These are phyloP conservation scores for Lobophora halterata DNA, from an alignment of 2,888 invertebrate genomes.

Conservation along the genomic window DNA sequence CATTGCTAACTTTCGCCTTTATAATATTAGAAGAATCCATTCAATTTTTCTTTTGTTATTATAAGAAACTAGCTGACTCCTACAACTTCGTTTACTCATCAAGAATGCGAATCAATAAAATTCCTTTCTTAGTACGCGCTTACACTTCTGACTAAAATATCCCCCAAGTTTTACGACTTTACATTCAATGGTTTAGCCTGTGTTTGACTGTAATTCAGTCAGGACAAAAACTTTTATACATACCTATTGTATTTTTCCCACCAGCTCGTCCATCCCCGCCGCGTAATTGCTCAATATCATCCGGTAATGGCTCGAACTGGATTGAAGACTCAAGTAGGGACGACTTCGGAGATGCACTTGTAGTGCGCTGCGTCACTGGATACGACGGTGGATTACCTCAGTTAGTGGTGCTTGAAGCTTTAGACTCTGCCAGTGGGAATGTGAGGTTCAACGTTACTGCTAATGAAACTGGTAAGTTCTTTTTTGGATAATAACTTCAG, in stretches of 20 bases:
- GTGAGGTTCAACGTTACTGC: slow-evolving; percentile 87
- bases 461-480: slow-evolving; percentile 67
- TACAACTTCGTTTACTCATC: no score
- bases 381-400: slow-evolving; percentile 95
- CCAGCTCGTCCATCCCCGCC: slow-evolving; percentile 90
- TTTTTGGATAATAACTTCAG: no score
- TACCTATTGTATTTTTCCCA: background rate
- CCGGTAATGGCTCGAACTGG: slow-evolving; percentile 80
- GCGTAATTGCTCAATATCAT: slow-evolving; percentile 91
- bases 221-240: background rate
- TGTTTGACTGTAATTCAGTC: no score
- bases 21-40: no score
- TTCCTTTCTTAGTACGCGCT: no score
- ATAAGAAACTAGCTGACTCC: no score
- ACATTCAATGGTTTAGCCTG: no score
- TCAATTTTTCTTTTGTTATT: no score
- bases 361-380: slow-evolving; percentile 91
- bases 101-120: no score
- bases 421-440: slow-evolving; percentile 85
- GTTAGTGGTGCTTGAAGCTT: slow-evolving; percentile 90
- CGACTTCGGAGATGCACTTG: slow-evolving; percentile 73
- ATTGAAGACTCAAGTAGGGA: slow-evolving; percentile 59
- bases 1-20: no score
- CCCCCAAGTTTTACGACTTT: no score
- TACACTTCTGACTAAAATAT: no score